phyloP scores from a whole-genome alignment of 1,140 invertebrate genomes.

The Musca vetustissima region DNA sequence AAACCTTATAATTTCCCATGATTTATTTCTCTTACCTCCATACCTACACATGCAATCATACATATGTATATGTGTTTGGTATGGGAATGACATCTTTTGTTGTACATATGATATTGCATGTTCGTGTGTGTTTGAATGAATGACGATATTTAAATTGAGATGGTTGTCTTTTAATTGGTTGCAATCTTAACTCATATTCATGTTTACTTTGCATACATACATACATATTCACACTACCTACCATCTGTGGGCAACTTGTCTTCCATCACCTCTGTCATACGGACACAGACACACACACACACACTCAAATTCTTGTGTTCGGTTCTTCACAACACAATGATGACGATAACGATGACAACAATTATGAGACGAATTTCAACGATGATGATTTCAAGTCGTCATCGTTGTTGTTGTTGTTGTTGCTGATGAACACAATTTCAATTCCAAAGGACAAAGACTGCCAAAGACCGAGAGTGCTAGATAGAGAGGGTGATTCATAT shows the following conservation, averaged over 20 bases:
- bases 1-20: no score
- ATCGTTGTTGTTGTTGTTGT: no score
- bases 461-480: no score
- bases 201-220: neutral
- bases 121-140: slow-evolving; percentile 9
- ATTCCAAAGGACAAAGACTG: no score
- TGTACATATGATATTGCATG: neutral
- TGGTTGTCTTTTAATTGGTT: slow-evolving; percentile 24
- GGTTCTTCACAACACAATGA: slow-evolving; percentile 1
- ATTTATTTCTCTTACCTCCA: no score
- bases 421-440: no score
- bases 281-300: neutral
- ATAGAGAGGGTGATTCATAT: no score
- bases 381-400: no score
- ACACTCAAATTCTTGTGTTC: neutral
- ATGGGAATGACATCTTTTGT: no score
- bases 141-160: slow-evolving; percentile 18
- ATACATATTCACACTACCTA: neutral
- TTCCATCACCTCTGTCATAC: neutral
- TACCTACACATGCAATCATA: no score
- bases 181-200: slow-evolving; percentile 22
- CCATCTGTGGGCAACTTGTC: no score
- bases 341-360: slow-evolving; percentile 10
- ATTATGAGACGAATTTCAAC: neutral
- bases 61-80: no score